phyloP scores from a whole-genome alignment of 2,113 vertebrate species.

The Oryzias javanicus region DNA sequence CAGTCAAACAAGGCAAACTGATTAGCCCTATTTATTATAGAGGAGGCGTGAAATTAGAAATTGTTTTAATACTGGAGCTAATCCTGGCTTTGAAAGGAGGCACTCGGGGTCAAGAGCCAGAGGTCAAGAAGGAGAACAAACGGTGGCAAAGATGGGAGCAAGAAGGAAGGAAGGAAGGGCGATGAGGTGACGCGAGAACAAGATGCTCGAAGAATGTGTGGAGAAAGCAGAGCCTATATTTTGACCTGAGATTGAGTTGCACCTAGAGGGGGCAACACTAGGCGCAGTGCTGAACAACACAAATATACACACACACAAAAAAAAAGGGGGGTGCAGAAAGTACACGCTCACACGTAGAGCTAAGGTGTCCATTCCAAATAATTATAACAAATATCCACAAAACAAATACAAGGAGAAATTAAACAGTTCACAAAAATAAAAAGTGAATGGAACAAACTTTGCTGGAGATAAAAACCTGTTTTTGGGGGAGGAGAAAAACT shows the following conservation, averaged over 20 bases:
- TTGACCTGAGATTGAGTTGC: constrained; percentile 90
- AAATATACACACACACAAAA: constrained; percentile 51
- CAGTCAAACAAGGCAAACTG: constrained; percentile 67
- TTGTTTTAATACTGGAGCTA: constrained; percentile 19
- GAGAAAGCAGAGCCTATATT: constrained; percentile 76
- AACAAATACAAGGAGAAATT: too few species aligned
- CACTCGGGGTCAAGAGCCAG: constrained; percentile 35
- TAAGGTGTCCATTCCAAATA: constrained; percentile 73
- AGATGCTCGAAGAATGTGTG: constrained; percentile 61
- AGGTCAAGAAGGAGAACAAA: constrained; percentile 18
- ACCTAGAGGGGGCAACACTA: constrained; percentile 64
- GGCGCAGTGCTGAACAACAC: constrained; percentile 69
- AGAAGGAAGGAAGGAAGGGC: constrained; percentile 21
- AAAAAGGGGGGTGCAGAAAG: constrained; percentile 65
- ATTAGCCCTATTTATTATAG: constrained; percentile 59
- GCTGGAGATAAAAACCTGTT: constrained; percentile 64
- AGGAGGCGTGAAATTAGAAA: constrained; percentile 53
- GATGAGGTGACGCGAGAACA: constrained; percentile 26
- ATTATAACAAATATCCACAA: constrained; percentile 67
- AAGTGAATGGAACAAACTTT: constrained; percentile 88
- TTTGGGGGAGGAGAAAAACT: constrained; percentile 54
- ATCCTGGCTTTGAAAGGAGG: constrained; percentile 55
- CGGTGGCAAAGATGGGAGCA: background rate
- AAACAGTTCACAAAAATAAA: constrained; percentile 74
- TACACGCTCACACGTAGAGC: constrained; percentile 68